Evolutionary conservation across 2,888 invertebrate genomes (phyloP).

Genomic region (Ornithoptera alexandrae): DNA sequence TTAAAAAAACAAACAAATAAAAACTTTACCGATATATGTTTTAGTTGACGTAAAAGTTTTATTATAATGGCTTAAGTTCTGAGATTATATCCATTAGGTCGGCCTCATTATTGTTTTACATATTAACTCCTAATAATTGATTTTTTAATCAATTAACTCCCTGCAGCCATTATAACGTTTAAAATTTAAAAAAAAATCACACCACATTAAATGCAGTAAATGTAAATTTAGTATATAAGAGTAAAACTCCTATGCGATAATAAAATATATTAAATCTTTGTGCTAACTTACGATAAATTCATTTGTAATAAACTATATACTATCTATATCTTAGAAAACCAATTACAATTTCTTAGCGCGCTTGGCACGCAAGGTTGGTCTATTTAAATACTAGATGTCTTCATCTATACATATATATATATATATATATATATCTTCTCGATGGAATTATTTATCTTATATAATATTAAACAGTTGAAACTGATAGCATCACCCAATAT

Average conservation of each 20-base stretch:
- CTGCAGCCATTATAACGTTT: constrained; percentile 55
- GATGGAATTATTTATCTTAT: constrained; percentile 48
- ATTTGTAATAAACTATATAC: constrained; percentile 74
- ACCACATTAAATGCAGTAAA: constrained; percentile 71
- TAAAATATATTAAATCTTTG: constrained; percentile 81
- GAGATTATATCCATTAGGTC: constrained; percentile 1
- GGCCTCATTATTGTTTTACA: constrained; percentile 15
- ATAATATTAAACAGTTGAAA: constrained; percentile 33
- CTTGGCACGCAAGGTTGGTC: constrained; percentile 76
- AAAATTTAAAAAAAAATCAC: constrained; percentile 53
- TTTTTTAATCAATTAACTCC: constrained; percentile 50
- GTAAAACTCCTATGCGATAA: constrained; percentile 78
- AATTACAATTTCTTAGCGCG: constrained; percentile 67
- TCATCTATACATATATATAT: constrained; percentile 35
- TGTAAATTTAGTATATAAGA: constrained; percentile 74
- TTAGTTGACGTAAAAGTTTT: constrained; percentile 2
- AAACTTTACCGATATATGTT: not conserved
- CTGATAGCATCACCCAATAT: constrained; percentile 48
- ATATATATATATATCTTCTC: constrained; percentile 40
- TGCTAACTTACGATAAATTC: constrained; percentile 80
- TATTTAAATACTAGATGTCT: constrained; percentile 58
- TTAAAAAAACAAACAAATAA: too few relatives aligned
- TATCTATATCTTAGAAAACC: constrained; percentile 66
- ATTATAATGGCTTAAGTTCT: constrained; percentile 24
- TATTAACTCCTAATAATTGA: constrained; percentile 36